A percentile compares a stretch with the other conserved stretches of the same genome.
These are phyloP conservation scores for Acanthurus leucopareius DNA, from an alignment of 2,797 vertebrate genomes.

Conservation along the genomic window DNA sequence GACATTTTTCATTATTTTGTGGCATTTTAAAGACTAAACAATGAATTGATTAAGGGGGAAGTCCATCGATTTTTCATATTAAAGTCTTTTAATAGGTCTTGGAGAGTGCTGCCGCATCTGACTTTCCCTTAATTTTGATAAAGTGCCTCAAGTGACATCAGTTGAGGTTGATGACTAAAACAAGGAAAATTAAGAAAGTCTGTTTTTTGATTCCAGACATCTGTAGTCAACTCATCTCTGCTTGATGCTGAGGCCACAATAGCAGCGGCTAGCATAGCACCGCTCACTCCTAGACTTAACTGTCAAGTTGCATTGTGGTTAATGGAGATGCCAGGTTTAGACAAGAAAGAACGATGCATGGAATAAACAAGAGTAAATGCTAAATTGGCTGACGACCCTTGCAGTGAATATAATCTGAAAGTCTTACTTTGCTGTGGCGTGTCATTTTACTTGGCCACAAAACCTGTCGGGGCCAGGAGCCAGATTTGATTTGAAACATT, in stretches of 20 bases:
- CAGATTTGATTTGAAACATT: slow-evolving; percentile 62
- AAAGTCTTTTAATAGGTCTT: neutral
- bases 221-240: neutral
- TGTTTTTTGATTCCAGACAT: neutral
- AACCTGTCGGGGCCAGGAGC: slow-evolving; percentile 55
- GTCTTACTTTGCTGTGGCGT: slow-evolving; percentile 22
- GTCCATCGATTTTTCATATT: neutral
- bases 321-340: neutral
- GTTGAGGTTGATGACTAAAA: neutral
- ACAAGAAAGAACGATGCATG: neutral
- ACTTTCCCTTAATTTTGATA: neutral
- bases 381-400: neutral
- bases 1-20: neutral
- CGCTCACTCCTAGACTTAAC: neutral
- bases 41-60: neutral
- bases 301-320: neutral
- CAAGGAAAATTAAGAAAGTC: neutral
- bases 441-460: slow-evolving; percentile 55
- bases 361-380: neutral
- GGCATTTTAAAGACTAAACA: neutral
- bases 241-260: neutral
- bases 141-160: neutral
- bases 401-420: slow-evolving; percentile 26
- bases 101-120: too few relatives aligned
- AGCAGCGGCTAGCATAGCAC: neutral